phyloP scores from a whole-genome alignment of 2,113 vertebrate genomes.

The Oreochromis tanganicae region DNA sequence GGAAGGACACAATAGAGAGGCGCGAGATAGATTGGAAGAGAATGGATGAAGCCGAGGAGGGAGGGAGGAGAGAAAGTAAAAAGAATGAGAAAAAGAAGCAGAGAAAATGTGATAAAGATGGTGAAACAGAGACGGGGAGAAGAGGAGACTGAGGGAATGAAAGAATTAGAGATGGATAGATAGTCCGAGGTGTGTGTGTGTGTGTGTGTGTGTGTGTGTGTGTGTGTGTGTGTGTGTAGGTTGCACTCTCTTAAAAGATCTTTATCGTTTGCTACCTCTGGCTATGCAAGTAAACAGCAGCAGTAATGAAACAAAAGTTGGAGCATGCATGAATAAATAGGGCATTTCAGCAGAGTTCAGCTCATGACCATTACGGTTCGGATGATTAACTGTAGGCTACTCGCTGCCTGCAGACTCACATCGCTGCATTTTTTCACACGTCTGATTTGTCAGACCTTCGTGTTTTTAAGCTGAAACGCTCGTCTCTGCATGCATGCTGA shows the following conservation, averaged over 20 bases:
- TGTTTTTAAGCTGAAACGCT: neutral
- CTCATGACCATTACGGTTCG: neutral
- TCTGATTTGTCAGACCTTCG: neutral
- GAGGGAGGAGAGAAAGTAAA: neutral
- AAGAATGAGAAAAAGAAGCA: neutral
- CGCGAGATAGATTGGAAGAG: constrained; percentile 16
- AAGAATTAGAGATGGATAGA: constrained; percentile 37
- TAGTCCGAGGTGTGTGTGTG: neutral
- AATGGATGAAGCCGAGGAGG: neutral
- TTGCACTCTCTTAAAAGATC: constrained; percentile 33
- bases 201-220: neutral
- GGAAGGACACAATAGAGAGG: constrained; percentile 35
- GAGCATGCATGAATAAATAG: constrained; percentile 62
- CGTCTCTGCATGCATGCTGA: neutral
- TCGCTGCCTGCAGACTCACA: neutral
- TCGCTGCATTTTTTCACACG: neutral
- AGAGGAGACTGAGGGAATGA: constrained; percentile 5
- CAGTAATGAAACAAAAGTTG: constrained; percentile 49
- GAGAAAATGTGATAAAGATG: constrained; percentile 10
- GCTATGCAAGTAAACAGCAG: constrained; percentile 57
- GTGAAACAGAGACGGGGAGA: constrained; percentile 6
- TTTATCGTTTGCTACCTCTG: constrained; percentile 55
- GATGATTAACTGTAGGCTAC: neutral
- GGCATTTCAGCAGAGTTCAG: constrained; percentile 6
- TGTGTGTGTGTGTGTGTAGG: neutral